phyloP scores from a whole-genome alignment of 2,797 vertebrate genomes.

The Takifugu ocellatus region DNA sequence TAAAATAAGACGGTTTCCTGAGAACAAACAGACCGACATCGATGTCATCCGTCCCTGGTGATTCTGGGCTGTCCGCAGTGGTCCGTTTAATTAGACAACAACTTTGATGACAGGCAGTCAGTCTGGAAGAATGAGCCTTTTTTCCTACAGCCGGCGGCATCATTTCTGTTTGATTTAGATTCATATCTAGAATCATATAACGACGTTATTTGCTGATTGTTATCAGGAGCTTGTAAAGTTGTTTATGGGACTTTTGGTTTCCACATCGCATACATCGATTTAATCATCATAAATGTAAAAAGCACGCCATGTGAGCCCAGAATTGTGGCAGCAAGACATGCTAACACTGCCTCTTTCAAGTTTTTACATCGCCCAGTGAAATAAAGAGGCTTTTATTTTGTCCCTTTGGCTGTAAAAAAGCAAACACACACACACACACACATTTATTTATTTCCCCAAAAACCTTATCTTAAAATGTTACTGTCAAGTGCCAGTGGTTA shows the following conservation, averaged over 20 bases:
- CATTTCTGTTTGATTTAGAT: constrained; percentile 13
- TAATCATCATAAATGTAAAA: too few species aligned
- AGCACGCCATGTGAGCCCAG: too few species aligned
- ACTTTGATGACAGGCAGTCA: constrained; percentile 46
- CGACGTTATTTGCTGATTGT: background rate
- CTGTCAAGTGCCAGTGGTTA: constrained; percentile 36
- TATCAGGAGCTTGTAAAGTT: background rate
- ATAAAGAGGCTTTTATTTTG: too few species aligned
- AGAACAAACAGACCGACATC: constrained; percentile 59
- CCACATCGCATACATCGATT: too few species aligned
- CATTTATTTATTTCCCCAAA: too few species aligned
- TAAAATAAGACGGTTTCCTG: constrained; percentile 47
- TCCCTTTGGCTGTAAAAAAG: too few species aligned
- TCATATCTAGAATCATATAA: constrained; percentile 2
- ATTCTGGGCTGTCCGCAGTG: constrained; percentile 52
- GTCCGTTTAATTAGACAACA: constrained; percentile 41
- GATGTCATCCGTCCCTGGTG: constrained; percentile 54
- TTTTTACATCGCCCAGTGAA: too few species aligned
- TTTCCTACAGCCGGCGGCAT: constrained; percentile 13
- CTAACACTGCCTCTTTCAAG: too few species aligned
- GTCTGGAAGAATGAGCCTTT: constrained; percentile 23
- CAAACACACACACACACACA: too few species aligned
- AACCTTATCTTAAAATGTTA: background rate
- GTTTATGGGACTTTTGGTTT: background rate
- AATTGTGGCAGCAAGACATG: too few species aligned